A percentile compares a stretch with the other conserved stretches of the same genome.
Evolutionary conservation across 2,797 vertebrate genomes (phyloP).

Genomic region (Darevskia mixta): DNA sequence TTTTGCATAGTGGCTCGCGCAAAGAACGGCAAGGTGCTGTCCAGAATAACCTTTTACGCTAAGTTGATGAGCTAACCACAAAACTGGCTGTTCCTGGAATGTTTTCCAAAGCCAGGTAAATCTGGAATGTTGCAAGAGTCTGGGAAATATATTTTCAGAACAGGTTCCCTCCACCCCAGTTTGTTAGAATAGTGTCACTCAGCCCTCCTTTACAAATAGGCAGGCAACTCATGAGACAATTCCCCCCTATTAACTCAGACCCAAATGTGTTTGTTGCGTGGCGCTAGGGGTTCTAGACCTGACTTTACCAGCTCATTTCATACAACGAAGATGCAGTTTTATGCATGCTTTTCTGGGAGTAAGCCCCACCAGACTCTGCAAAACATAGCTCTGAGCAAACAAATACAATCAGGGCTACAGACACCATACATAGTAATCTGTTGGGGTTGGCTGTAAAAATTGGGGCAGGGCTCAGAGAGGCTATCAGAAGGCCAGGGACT

Average conservation of each 20-base stretch:
- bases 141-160: not conserved
- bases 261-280: not conserved
- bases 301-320: not conserved
- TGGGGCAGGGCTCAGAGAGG: not conserved
- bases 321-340: not conserved
- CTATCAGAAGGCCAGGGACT: not conserved
- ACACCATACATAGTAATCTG: not conserved
- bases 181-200: conserved; percentile 23
- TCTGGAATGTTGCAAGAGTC: conserved; percentile 11
- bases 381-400: not conserved
- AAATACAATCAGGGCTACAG: not conserved
- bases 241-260: not conserved
- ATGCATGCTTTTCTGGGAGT: not conserved
- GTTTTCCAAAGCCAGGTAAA: conserved; percentile 53
- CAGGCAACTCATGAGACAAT: not conserved
- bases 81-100: conserved; percentile 28
- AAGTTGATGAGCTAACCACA: not conserved
- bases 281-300: not conserved
- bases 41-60: not conserved
- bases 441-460: not conserved
- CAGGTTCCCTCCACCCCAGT: not conserved
- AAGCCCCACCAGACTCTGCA: not conserved
- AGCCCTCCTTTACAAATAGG: not conserved
- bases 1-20: not conserved
- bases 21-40: not conserved